Evolutionary conservation across 1,140 invertebrate genomes (phyloP), one percentile per base, ranked within the genome.

Genomic region (Pseudomyrmex cubaensis): DNA sequence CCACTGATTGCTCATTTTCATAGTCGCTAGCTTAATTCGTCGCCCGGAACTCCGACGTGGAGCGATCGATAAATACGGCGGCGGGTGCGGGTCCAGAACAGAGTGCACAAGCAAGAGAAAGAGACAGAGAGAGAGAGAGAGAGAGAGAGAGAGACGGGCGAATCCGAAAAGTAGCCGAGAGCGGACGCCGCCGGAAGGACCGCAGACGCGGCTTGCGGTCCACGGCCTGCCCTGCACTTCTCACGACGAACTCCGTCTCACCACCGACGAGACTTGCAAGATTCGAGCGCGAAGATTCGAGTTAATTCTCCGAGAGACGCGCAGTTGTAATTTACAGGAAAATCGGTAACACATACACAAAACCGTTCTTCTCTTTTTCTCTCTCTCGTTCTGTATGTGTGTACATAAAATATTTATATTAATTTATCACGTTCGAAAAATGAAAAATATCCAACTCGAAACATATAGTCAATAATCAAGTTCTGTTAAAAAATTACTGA

Each of bases 131-230:
- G 10, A 7, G 12, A 62, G 62, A 80, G 62, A 62, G 54, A 62
- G 7, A 15, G 17, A 22, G 25, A 70, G 1, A 20, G 46, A 70
- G 82, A 50, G 46, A 50, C 59, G 83, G 67, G 73, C 62, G 85
- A 86, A 82, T 88, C 77, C 69, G 72, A 88, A 88, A 88, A 88
- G 87, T 88, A 87, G 86, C 75, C 59, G 83, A 66, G 62, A 82
- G 35, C 69, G 72, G 77, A 75, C 69, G 52, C 75, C 69, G 72
- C 84, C 84, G 85, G 87, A 89, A 89, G 85, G 89, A 87, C 89
- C 90, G 90, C 90, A 91, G 91, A 91, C 91, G 83, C 64, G 77
- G 90, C 90, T 86, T 91, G 89, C 89, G 88, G 90, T 91, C 76
- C 82, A 83, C 82, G 85, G 76, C 73, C 90, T 87, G 83, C 84